Base-by-base conservation (phyloP, 2,888 invertebrate genomes). In the Drosophila hawaiiensis region DNA sequence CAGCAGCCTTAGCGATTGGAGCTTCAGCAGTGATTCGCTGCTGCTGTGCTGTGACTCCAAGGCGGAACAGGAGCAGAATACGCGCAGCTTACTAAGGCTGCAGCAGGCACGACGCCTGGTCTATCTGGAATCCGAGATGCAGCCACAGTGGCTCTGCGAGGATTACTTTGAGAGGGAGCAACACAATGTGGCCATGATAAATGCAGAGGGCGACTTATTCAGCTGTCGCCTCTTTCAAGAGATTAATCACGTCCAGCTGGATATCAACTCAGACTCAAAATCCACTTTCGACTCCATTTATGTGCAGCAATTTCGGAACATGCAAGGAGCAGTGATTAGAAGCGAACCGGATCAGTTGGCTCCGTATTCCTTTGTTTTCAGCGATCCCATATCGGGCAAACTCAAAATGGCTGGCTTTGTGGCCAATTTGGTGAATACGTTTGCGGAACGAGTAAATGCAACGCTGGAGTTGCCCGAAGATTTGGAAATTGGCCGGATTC, bases 401-500 rank as follows among this genome's bases (percentile, higher is more conserved):
- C 1, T 19, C 19, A 25, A 28, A 28, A 4, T 55, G 55, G 1
- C 1, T 25, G 55, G 55, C 10, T 28, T 0, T 28, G 28, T 2
- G 4, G 55, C 37, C 0, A 37, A 19, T 7, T 6, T 55, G 55
- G 12, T 55, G 2, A 55, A 55, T 19, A 37, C 37, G 1, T 55
- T 37, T 39, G 37, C 7, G 12, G 1, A 55, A 25, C 37, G 55
- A 1, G 37, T 55, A 7, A 39, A 55, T 37, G 37, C 37, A 25
- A 55, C 55, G 1, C 25, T 91, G 6, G 19, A 52, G 10, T 41
- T 77, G n/a, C 60, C 60, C 0, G 50, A 47, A 0, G 29, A 60
- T 1, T 25, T 68, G 0, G 58, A 54, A 19, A 1, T 68, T 0
- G 75, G 69, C 0, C 28, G 33, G 3, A 25, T 14, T 0, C 33